Conservation (phyloP, 2,113 vertebrate species). For the Erythrolamprus reginae region DNA sequence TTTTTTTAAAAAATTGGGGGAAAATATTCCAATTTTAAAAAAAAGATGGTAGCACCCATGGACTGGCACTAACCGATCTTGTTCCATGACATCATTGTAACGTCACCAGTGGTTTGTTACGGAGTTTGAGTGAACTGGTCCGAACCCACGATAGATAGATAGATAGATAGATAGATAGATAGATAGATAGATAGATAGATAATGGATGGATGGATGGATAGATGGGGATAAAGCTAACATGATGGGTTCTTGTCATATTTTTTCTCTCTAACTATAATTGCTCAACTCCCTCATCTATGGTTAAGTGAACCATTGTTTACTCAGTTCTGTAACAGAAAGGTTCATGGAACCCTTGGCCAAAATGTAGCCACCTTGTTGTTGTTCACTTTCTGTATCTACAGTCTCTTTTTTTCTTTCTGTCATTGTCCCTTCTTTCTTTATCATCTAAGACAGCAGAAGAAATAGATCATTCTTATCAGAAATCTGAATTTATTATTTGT, state of each 20-base stretch:
- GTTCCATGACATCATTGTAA: too few species aligned
- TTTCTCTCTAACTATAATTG: neutral
- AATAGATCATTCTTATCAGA: neutral
- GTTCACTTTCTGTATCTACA: neutral
- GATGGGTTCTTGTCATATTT: neutral
- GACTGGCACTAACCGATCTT: too few species aligned
- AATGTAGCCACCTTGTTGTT: neutral
- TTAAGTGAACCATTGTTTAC: neutral
- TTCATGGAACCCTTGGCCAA: neutral
- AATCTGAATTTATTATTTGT: neutral
- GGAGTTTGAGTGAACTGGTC: too few species aligned
- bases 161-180: too few species aligned
- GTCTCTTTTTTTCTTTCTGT: neutral
- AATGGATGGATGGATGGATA: too few species aligned
- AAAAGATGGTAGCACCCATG: too few species aligned
- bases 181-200: neutral
- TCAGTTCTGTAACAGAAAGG: neutral
- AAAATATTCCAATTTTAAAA: too few species aligned
- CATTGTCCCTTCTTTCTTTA: neutral
- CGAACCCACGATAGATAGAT: too few species aligned
- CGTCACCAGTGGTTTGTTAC: too few species aligned
- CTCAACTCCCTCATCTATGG: neutral
- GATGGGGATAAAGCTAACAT: neutral
- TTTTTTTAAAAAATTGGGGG: too few species aligned
- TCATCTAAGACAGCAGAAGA: neutral